Percentiles rank a stretch among this genome's conserved stretches.
Conservation (phyloP, 2,888 invertebrate genomes). For the Rhingia campestris region DNA sequence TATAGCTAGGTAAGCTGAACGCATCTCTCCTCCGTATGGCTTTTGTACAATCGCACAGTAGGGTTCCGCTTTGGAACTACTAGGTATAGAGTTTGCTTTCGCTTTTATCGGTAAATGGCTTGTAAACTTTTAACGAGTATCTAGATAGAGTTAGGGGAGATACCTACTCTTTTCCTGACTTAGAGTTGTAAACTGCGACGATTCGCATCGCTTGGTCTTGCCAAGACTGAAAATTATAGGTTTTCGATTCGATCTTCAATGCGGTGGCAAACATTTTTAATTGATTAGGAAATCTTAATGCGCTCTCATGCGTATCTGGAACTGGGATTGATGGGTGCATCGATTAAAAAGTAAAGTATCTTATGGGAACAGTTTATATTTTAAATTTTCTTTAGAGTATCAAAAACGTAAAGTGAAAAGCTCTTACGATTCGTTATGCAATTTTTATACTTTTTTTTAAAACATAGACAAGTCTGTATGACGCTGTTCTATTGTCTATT, state of each 20-base stretch:
- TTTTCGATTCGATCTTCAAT: slow-evolving; percentile 8
- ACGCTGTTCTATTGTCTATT: no score
- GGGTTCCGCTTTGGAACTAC: slow-evolving; percentile 11
- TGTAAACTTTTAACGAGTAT: slow-evolving; percentile 29
- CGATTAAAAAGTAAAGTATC: background rate
- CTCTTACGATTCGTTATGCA: no score
- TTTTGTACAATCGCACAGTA: background rate
- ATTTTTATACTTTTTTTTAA: no score
- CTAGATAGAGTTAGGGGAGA: background rate
- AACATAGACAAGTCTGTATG: no score
- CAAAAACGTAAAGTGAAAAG: no score
- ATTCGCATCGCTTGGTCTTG: slow-evolving; percentile 28
- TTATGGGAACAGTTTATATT: background rate
- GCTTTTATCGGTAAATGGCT: slow-evolving; percentile 50
- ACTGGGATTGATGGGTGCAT: background rate
- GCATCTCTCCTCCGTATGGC: slow-evolving; percentile 4
- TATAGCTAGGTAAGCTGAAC: background rate
- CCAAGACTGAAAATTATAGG: slow-evolving; percentile 27
- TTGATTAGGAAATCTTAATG: slow-evolving; percentile 19
- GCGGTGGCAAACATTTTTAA: slow-evolving; percentile 5
- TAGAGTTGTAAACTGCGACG: slow-evolving; percentile 1
- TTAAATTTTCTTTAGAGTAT: background rate
- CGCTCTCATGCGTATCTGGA: slow-evolving; percentile 10
- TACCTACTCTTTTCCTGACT: slow-evolving; percentile 5
- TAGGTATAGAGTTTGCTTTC: slow-evolving; percentile 21